A percentile compares a stretch with the other conserved stretches of the same genome.
These are phyloP conservation scores for Lacerta agilis DNA, from an alignment of 2,797 vertebrate species.

Conservation along the genomic window DNA sequence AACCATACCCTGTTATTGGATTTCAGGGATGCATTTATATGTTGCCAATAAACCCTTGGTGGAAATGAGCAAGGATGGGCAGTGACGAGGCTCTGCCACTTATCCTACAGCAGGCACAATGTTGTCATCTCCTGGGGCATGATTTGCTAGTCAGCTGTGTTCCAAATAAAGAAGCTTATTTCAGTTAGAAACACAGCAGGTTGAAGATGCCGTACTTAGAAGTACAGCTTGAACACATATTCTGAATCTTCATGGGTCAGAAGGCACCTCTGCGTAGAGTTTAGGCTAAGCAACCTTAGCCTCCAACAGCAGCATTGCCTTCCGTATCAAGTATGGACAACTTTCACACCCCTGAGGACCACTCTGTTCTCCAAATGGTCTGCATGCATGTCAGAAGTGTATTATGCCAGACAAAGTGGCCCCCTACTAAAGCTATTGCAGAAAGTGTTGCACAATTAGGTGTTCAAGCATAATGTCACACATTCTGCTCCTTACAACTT, in stretches of 20 bases:
- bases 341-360: neutral
- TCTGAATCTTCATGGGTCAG: neutral
- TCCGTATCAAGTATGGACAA: neutral
- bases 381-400: neutral
- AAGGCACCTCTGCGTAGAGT: neutral
- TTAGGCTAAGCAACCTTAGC: neutral
- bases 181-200: neutral
- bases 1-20: no score
- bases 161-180: no score
- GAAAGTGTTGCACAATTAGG: neutral
- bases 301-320: neutral
- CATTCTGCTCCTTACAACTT: no score
- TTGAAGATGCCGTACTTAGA: neutral
- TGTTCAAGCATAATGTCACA: no score
- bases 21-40: neutral
- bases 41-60: neutral
- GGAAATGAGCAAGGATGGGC: neutral
- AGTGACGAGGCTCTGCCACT: no score
- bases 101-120: no score
- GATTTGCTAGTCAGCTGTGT: no score
- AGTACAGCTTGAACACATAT: neutral
- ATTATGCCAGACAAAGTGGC: neutral
- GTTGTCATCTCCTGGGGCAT: no score
- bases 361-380: neutral
- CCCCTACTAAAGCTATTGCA: neutral